Percentiles rank a stretch among this genome's conserved stretches.
phyloP scores from a whole-genome alignment of 2,113 vertebrate species.

The Lethenteron camtschaticum region DNA sequence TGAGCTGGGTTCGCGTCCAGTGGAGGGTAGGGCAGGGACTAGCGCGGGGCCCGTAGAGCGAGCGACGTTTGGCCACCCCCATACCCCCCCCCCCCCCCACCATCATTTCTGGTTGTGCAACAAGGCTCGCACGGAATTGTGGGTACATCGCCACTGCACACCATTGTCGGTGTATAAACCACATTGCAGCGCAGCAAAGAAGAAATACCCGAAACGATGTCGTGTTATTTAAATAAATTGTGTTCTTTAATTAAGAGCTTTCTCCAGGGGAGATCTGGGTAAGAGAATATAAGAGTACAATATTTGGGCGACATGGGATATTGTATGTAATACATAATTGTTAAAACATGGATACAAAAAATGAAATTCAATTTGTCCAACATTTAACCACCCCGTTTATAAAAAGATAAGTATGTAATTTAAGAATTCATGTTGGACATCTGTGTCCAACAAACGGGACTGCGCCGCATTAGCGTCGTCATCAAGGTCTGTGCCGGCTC shows the following conservation, averaged over 20 bases:
- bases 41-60: not conserved
- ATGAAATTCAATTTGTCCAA: not conserved
- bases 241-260: not conserved
- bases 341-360: not conserved
- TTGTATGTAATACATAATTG: not conserved
- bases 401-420: not conserved
- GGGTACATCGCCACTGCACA: not conserved
- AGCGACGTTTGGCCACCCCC: not conserved
- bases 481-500: not conserved
- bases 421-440: not conserved
- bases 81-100: too few species aligned
- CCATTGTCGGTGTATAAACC: not conserved
- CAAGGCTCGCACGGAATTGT: not conserved
- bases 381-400: not conserved
- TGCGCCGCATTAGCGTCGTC: not conserved
- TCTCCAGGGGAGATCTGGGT: not conserved
- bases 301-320: not conserved
- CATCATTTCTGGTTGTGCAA: too few species aligned
- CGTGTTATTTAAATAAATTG: not conserved
- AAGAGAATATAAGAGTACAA: not conserved
- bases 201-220: not conserved
- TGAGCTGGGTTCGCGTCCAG: not conserved
- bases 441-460: not conserved
- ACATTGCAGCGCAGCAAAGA: not conserved
- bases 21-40: not conserved